These are phyloP conservation scores for Sipha flava DNA, from an alignment of 1,140 invertebrate genomes.

Conservation along the genomic window DNA sequence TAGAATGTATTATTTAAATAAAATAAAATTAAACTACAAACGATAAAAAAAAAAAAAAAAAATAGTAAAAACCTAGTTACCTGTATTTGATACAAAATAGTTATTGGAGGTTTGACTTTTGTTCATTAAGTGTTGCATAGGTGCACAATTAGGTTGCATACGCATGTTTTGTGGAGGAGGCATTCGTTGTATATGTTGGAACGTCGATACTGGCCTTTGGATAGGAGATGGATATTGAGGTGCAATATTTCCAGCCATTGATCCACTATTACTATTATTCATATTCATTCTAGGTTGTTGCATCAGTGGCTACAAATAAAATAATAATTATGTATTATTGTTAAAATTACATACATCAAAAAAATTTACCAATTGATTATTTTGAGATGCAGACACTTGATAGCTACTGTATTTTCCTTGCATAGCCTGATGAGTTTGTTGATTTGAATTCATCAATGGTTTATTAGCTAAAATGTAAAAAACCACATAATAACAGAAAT, in stretches of 20 bases:
- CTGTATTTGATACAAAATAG: constrained; percentile 1
- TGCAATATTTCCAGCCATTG: constrained; percentile 8
- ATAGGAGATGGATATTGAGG: constrained; percentile 25
- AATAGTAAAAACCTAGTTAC: background rate
- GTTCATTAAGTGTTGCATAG: constrained; percentile 31
- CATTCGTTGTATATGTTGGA: constrained; percentile 13
- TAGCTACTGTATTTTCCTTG: constrained; percentile 22
- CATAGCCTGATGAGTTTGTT: constrained; percentile 23
- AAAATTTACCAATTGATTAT: constrained; percentile 19
- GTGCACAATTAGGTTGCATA: constrained; percentile 10
- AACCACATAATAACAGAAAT: background rate
- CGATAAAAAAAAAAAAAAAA: background rate
- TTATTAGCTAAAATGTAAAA: constrained; percentile 1
- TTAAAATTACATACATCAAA: background rate
- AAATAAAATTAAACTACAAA: too few relatives aligned
- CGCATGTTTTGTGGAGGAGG: constrained; percentile 23
- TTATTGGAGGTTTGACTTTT: constrained; percentile 20
- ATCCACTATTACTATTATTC: background rate
- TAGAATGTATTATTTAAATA: background rate
- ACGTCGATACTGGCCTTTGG: constrained; percentile 13
- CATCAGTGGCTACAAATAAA: background rate
- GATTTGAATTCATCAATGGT: constrained; percentile 21
- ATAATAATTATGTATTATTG: background rate
- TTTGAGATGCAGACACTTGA: constrained; percentile 19
- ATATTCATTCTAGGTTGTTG: constrained; percentile 19